Base-by-base conservation (phyloP, 1,140 invertebrate genomes). In the Acromyrmex heyeri region DNA sequence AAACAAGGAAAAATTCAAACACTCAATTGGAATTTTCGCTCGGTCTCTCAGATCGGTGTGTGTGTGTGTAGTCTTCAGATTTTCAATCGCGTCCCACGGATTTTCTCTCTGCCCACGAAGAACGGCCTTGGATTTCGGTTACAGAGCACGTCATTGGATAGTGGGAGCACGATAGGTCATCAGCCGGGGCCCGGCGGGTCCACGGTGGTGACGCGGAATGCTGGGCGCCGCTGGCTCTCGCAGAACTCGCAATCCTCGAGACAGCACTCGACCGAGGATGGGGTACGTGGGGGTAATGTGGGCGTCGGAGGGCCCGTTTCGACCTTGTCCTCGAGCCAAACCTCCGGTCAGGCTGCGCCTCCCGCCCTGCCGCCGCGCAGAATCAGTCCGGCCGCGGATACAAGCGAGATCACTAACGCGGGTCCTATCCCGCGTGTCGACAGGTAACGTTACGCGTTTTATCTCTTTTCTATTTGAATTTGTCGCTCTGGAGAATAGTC, bases 371-470 rank as follows among this genome's bases (percentile, higher is more conserved):
- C 93, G 79, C 91, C 93, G 73, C 94, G 94, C 48, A 92, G 93
- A 85, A 88, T 94, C 92, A 94, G 93, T 94, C 93, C 94, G 38
- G 93, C 93, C 78, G 86, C 92, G 82, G 93, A 95, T 91, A 88
- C 93, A 67, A 91, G 89, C 57, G 94, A 94, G 87, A 91, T 93
- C 86, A 82, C 89, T 73, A 93, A 93, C 89, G 85, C 92, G 30
- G 79, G 85, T 62, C 50, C 85, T 50, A 81, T 78, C 59, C 77
- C 91, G 79, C 92, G 92, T 34, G 87, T 88, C 77, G 92, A 93
- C 89, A 93, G 93, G 93, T 94, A 93, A 93, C 65, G 38, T 55
- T 48, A 48, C 55, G 53, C 14, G 18, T 30, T 81, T 24, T 38
- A 4, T 69, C 18, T 18, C 24, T 53, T n/a, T 67, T 18, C 50